Percentiles rank a stretch among this genome's conserved stretches.
Conservation (phyloP, 2,888 invertebrate genomes). For the Gandaritis pyraliata region DNA sequence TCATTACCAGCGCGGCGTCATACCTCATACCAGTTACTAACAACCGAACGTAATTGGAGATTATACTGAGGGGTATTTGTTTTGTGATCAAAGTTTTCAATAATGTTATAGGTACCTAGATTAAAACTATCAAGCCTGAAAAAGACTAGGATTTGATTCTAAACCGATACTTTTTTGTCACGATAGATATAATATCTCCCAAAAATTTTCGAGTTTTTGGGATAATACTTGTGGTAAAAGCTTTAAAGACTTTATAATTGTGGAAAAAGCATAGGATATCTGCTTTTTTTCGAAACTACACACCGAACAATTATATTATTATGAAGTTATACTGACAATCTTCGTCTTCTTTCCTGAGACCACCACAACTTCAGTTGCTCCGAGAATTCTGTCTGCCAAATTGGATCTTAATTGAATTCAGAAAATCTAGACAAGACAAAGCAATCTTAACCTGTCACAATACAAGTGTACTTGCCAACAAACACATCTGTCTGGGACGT, state of each 20-base stretch:
- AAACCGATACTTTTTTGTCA: too few relatives aligned
- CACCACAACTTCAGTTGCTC: neutral
- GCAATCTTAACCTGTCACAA: slow-evolving; percentile 21
- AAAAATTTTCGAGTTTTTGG: too few relatives aligned
- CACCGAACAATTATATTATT: too few relatives aligned
- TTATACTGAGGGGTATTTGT: slow-evolving; percentile 1
- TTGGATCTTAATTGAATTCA: slow-evolving; percentile 20
- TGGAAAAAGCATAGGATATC: too few relatives aligned
- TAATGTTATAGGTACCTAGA: too few relatives aligned
- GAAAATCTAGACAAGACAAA: slow-evolving; percentile 29
- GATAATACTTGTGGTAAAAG: too few relatives aligned
- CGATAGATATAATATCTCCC: too few relatives aligned
- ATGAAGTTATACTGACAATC: too few relatives aligned
- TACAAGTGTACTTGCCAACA: slow-evolving; percentile 15
- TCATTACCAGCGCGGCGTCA: slow-evolving; percentile 19
- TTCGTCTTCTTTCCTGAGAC: neutral
- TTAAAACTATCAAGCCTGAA: too few relatives aligned
- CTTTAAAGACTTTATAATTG: too few relatives aligned
- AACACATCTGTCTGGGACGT: slow-evolving; percentile 9
- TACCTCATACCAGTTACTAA: slow-evolving; percentile 13
- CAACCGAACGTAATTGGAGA: neutral
- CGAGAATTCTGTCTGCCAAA: slow-evolving; percentile 6
- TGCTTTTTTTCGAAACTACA: too few relatives aligned
- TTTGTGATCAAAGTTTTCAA: neutral
- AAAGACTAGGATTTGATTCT: too few relatives aligned